phyloP scores from a whole-genome alignment of 2,113 vertebrate genomes.

The Pleuronectes platessa region DNA sequence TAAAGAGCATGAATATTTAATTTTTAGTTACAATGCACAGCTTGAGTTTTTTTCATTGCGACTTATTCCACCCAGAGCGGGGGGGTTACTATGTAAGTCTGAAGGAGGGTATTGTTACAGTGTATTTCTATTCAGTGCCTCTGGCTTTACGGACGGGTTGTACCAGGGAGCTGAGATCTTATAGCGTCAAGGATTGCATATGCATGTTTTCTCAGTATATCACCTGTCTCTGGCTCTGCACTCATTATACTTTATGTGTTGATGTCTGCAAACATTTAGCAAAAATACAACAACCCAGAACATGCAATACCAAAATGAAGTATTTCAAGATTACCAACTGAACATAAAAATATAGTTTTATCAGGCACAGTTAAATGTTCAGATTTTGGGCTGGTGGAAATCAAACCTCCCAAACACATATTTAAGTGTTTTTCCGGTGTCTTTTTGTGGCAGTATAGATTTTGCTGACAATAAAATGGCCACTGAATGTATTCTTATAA shows the following conservation, averaged over 20 bases:
- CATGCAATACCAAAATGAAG: too few relatives aligned
- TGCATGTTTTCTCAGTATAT: conserved; percentile 13
- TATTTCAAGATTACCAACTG: too few relatives aligned
- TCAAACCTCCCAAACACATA: too few relatives aligned
- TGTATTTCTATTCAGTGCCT: conserved; percentile 12
- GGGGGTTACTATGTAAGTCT: not conserved
- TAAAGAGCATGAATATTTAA: conserved; percentile 8
- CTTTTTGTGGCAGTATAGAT: too few relatives aligned
- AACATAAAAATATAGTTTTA: not conserved
- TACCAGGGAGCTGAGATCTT: conserved; percentile 11
- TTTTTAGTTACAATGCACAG: not conserved
- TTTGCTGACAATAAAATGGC: too few relatives aligned
- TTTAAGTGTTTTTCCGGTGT: too few relatives aligned
- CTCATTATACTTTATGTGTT: not conserved
- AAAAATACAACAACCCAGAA: too few relatives aligned
- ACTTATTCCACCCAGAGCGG: conserved; percentile 1
- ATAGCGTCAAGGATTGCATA: not conserved
- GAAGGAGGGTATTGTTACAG: conserved; percentile 9
- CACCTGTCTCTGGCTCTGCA: not conserved
- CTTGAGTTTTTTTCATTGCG: not conserved
- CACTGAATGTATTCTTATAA: not conserved
- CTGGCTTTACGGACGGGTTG: not conserved
- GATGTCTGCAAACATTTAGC: not conserved
- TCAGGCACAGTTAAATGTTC: not conserved
- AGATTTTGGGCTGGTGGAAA: too few relatives aligned